These are phyloP conservation scores for Campoletis raptor DNA, from an alignment of 2,888 invertebrate species.

Conservation along the genomic window DNA sequence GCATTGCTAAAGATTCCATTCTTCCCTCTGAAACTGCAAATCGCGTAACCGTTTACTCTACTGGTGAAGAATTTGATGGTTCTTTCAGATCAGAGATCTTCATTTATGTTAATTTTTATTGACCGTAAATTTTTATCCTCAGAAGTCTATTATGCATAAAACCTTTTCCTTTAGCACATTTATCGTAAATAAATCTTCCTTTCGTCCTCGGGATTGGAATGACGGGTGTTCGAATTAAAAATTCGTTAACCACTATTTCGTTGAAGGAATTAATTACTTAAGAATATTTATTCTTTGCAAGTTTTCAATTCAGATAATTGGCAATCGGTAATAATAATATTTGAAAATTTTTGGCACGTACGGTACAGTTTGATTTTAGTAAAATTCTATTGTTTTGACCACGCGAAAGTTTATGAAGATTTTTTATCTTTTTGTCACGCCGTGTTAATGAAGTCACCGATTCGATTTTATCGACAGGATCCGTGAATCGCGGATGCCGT, in stretches of 20 bases:
- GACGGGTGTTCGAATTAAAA: constrained; percentile 1
- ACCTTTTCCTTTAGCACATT: not conserved
- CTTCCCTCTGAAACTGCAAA: constrained; percentile 16
- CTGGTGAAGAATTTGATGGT: constrained; percentile 1
- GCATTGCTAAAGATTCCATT: not conserved
- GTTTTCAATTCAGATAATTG: not conserved
- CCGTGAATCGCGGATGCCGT: not conserved
- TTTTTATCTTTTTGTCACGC: not conserved
- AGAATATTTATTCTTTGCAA: not conserved
- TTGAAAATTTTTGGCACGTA: not conserved
- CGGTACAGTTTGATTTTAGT: not conserved
- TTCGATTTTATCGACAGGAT: not conserved
- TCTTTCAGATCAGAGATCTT: constrained; percentile 22
- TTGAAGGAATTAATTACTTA: not conserved
- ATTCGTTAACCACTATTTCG: not conserved
- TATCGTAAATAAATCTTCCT: not conserved
- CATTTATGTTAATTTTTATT: constrained; percentile 40
- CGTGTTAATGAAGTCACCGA: not conserved
- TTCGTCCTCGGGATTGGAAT: not conserved
- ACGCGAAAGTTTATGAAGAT: not conserved
- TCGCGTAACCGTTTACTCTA: constrained; percentile 23
- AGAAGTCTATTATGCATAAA: not conserved
- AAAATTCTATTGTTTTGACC: not conserved
- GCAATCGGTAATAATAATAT: not conserved
- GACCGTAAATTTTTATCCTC: not conserved